phyloP scores from a whole-genome alignment of 2,797 vertebrate genomes.

The Heterohyrax brucei region DNA sequence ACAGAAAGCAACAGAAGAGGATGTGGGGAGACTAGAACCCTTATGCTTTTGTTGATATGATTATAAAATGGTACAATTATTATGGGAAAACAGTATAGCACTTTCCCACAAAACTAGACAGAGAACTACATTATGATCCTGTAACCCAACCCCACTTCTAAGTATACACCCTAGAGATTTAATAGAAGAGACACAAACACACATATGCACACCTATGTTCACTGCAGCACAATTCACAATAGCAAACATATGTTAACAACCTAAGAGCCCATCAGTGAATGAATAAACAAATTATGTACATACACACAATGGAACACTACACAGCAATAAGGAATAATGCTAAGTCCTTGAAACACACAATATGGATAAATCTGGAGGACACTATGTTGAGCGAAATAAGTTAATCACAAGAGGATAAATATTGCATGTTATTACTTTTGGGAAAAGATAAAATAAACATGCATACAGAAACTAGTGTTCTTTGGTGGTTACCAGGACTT shows the following conservation, averaged over 20 bases:
- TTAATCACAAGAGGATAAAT: too few relatives aligned
- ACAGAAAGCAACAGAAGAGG: neutral
- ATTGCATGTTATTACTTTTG: too few relatives aligned
- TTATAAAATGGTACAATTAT: neutral
- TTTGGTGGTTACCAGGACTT: too few relatives aligned
- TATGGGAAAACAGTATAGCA: neutral
- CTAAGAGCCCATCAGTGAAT: too few relatives aligned
- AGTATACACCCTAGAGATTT: neutral
- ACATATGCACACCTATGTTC: neutral
- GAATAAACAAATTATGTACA: neutral
- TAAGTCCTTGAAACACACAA: neutral
- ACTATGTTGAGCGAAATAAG: too few relatives aligned
- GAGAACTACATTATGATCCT: neutral
- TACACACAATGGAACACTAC: neutral
- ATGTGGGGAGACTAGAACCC: neutral
- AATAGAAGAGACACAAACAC: neutral
- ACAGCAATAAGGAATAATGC: neutral
- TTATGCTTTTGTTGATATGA: neutral
- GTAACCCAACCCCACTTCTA: neutral
- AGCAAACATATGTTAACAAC: neutral
- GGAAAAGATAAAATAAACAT: too few relatives aligned
- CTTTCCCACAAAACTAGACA: neutral
- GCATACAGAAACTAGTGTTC: too few relatives aligned
- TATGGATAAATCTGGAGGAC: neutral
- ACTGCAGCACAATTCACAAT: too few relatives aligned